These are phyloP conservation scores for Idaea straminata DNA, from an alignment of 2,888 invertebrate species.

Conservation along the genomic window DNA sequence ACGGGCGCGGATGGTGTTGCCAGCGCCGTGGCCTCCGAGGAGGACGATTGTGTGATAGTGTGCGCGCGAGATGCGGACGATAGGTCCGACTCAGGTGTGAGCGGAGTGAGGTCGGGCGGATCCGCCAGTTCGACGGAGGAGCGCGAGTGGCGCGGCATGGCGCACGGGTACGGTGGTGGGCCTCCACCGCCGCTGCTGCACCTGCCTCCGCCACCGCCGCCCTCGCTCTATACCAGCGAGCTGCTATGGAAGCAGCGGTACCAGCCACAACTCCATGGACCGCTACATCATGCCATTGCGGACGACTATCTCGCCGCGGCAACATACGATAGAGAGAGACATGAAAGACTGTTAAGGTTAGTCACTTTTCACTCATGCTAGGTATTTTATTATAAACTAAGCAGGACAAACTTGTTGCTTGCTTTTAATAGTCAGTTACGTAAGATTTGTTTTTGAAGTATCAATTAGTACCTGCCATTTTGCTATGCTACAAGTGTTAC, in stretches of 20 bases:
- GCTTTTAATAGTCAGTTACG: no score
- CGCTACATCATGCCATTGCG: constrained; percentile 74
- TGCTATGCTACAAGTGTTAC: neutral
- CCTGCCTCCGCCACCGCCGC: constrained; percentile 72
- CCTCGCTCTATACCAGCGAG: constrained; percentile 76
- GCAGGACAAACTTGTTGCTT: neutral
- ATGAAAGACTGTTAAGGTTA: constrained; percentile 84
- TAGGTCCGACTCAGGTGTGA: constrained; percentile 85
- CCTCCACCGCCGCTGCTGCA: constrained; percentile 78
- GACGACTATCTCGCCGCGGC: constrained; percentile 76
- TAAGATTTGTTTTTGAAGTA: neutral
- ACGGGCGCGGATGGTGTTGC: constrained; percentile 74
- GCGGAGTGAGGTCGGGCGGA: constrained; percentile 86
- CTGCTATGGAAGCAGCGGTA: constrained; percentile 83
- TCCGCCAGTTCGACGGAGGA: constrained; percentile 88
- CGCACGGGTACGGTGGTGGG: constrained; percentile 86
- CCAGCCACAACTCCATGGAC: constrained; percentile 77
- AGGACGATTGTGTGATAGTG: constrained; percentile 84
- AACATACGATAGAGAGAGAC: constrained; percentile 83
- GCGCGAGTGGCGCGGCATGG: constrained; percentile 87
- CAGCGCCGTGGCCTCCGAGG: constrained; percentile 80
- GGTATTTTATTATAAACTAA: neutral
- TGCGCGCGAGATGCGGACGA: constrained; percentile 80
- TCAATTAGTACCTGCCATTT: neutral
- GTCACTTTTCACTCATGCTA: constrained; percentile 29